Base-by-base conservation (phyloP, 2,113 vertebrate species). In the Cyanistes caeruleus region DNA sequence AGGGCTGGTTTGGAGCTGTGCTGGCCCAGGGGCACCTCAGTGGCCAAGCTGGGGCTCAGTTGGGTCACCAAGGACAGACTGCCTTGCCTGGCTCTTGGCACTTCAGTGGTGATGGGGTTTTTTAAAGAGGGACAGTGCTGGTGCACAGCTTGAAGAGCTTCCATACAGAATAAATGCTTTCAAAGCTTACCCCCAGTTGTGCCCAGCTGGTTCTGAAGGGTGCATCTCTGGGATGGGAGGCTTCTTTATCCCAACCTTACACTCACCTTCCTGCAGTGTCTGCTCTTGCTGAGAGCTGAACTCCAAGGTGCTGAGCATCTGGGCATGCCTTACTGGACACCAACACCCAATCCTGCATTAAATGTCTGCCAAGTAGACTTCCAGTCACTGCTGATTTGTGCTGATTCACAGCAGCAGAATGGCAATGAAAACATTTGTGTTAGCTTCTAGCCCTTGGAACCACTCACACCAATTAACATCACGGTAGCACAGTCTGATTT, bases 321-420 rank as follows among this genome's bases (percentile, higher is more conserved):
- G 33, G 37, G 43, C 27, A 3, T 15, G 77, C 43, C 51, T 55
- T 53, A 10, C 70, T 51, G 83, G 43, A 33, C 18, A 62, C 27
- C 44, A 48, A 2, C 84, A 60, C 6, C 9, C 13, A 20, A 16
- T 59, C 25, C 81, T 75, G 84, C 44, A 19, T 84, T 58, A 17
- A 72, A 56, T 9, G 12, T 20, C 82, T 87, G 75, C 90, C 13
- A 8, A 56, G 30, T 2, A 37, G 82, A 41, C 60, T 94, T 95
- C 27, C 90, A 85, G 55, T 88, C 82, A 59, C n/a, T 89, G 87
- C 81, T 83, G 75, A 22, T 85, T 69, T 67, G 67, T 94, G 92
- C 90, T 77, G 72, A 96, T 94, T 95, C 85, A 86, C 78, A 41
- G 39, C 72, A 90, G 72, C 84, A 80, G 49, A 23, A 37, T 65